Evolutionary conservation across 2,888 invertebrate species (phyloP), one percentile per base, ranked within the genome.

Genomic region (Cabera pusaria): DNA sequence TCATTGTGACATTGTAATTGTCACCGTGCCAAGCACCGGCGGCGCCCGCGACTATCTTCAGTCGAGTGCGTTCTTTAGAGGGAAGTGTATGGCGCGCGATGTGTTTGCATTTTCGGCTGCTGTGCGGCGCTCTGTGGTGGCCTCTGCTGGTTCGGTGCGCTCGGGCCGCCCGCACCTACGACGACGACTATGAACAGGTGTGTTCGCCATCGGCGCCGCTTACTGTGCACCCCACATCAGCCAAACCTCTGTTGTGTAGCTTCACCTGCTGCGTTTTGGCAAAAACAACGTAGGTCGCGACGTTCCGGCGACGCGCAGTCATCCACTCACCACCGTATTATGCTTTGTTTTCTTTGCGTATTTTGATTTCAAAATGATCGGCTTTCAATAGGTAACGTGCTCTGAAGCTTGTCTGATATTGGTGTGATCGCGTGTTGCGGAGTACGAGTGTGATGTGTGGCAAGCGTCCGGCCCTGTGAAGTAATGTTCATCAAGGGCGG

Each of bases 401-500:
- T 71, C 65, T 69, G 65, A 57, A 66, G 76, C 76, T 78, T 76
- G 51, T 70, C 61, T 77, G 72, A 74, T 69, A 69, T 63, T 53
- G 56, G 68, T 71, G 68, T 69, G 53, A 51, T 65, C 56, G 70
- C 61, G 69, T 64, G 63, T 62, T 65, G 55, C 37, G 27, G 44
- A 64, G 50, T 64, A 60, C 63, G 61, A 68, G 72, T 82, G 87
- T 83, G 70, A 86, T 86, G 86, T 74, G 78, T 73, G 70, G 59
- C 56, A 76, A 69, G 72, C 63, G 61, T 56, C 66, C 62, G 70
- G 69, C 66, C 62, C 68, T 57, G 74, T 72, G 72, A 72, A 87
- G 85, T 85, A 62, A 90, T 90, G 89, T 89, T 90, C 59, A 90
- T 90, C 76, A 90, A 90, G 63, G 80, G 77, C 58, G 86, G 78